Evolutionary conservation across 2,113 vertebrate genomes (phyloP).

Genomic region (Ahaetulla prasina): DNA sequence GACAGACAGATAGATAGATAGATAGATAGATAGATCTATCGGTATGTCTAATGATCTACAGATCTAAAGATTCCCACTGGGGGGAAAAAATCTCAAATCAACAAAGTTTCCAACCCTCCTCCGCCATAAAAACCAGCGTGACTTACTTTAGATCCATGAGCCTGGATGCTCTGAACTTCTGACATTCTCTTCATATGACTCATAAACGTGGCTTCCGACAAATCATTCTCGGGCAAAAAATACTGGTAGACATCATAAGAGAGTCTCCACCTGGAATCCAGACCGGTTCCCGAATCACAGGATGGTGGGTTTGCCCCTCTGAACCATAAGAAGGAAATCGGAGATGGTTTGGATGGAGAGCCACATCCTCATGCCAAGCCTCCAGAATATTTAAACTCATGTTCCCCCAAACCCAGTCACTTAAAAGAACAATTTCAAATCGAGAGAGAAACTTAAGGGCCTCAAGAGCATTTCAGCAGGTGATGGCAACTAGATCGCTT

Average conservation of each 20-base stretch:
- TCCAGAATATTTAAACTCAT: not conserved
- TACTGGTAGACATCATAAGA: constrained; percentile 88
- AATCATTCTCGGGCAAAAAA: constrained; percentile 84
- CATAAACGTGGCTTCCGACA: constrained; percentile 75
- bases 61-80: not conserved
- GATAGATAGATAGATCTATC: too few relatives aligned
- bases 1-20: too few relatives aligned
- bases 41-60: not conserved
- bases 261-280: constrained; percentile 75
- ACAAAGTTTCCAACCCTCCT: not conserved
- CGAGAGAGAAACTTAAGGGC: not conserved
- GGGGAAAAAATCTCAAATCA: not conserved
- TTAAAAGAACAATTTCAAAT: not conserved
- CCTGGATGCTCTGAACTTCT: constrained; percentile 61
- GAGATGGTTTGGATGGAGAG: not conserved
- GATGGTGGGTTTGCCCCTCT: constrained; percentile 71
- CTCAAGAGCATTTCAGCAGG: not conserved
- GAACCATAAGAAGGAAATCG: constrained; percentile 28
- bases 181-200: constrained; percentile 74
- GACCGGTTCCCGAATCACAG: constrained; percentile 67
- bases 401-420: not conserved
- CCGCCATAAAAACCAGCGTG: not conserved
- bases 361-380: not conserved
- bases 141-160: constrained; percentile 74
- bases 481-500: not conserved